A percentile compares a stretch with the other conserved stretches of the same genome.
Conservation (phyloP, 1,140 invertebrate genomes). For the Homalodisca vitripennis region DNA sequence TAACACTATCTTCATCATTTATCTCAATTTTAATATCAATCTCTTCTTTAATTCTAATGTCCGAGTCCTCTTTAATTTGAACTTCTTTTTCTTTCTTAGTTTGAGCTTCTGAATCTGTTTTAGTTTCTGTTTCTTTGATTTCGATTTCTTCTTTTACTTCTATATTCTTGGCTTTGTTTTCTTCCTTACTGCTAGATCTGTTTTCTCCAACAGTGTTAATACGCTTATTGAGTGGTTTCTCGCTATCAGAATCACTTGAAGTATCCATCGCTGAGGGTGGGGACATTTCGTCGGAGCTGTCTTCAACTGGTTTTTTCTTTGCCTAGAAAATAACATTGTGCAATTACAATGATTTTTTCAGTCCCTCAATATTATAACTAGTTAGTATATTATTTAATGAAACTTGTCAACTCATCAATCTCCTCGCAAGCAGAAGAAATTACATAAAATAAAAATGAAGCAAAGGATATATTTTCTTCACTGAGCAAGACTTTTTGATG, state of each 20-base stretch:
- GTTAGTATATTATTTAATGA: neutral
- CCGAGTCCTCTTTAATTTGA: no score
- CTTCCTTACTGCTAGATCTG: neutral
- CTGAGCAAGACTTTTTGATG: no score
- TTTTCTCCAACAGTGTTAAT: neutral
- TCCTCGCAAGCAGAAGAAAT: neutral
- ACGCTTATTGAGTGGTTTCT: neutral
- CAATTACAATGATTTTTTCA: neutral
- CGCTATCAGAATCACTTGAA: conserved; percentile 26
- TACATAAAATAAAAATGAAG: neutral
- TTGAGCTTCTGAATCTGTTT: no score
- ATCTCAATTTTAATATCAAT: no score
- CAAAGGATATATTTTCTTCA: no score
- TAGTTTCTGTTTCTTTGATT: no score
- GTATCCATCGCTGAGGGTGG: conserved; percentile 18
- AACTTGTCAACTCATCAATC: no score
- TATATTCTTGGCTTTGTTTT: neutral
- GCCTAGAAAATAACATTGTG: conserved; percentile 14
- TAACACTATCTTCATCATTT: no score
- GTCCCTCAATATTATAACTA: no score
- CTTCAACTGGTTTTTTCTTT: conserved; percentile 18
- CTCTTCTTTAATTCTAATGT: no score
- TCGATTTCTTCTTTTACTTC: neutral
- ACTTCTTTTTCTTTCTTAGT: no score
- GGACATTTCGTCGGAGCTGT: conserved; percentile 28